A percentile compares a stretch with the other conserved stretches of the same genome.
Evolutionary conservation across 2,113 vertebrate genomes (phyloP).

Genomic region (Phalacrocorax aristotelis): DNA sequence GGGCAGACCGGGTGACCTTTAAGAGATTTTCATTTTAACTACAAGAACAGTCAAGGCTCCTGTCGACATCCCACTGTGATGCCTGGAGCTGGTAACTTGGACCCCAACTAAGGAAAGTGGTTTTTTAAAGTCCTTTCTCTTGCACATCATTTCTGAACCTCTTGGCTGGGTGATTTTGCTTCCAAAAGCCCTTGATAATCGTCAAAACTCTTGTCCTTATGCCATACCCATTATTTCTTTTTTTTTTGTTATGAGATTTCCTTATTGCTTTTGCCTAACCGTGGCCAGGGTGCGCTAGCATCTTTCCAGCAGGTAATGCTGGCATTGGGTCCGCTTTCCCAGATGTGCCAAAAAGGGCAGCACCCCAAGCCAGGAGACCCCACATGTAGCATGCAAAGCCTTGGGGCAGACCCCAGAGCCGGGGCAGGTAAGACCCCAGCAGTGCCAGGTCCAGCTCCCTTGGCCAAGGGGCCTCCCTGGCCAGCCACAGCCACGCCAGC

Average conservation of each 20-base stretch:
- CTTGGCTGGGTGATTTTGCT: not conserved
- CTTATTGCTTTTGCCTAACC: not conserved
- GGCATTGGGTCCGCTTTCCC: not conserved
- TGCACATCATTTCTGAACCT: not conserved
- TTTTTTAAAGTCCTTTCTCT: not conserved
- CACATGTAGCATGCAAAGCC: accelerated
- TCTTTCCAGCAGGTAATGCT: not conserved
- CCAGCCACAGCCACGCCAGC: not conserved
- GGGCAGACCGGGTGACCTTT: not conserved
- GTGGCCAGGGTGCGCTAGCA: not conserved
- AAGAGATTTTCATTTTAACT: not conserved
- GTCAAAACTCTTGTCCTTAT: not conserved
- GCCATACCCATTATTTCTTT: not conserved
- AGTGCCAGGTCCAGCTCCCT: not conserved
- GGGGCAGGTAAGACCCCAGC: not conserved
- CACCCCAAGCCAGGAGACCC: not conserved
- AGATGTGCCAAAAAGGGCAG: not conserved
- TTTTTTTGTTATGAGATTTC: not conserved
- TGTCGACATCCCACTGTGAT: not conserved
- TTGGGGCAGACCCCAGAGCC: not conserved
- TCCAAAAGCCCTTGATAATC: not conserved
- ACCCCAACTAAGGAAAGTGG: not conserved
- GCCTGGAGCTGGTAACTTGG: not conserved
- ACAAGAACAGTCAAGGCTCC: not conserved
- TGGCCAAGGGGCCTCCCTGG: not conserved